A percentile compares a stretch with the other conserved stretches of the same genome.
Conservation (phyloP, 2,113 vertebrate genomes). For the Hemiscyllium ocellatum region DNA sequence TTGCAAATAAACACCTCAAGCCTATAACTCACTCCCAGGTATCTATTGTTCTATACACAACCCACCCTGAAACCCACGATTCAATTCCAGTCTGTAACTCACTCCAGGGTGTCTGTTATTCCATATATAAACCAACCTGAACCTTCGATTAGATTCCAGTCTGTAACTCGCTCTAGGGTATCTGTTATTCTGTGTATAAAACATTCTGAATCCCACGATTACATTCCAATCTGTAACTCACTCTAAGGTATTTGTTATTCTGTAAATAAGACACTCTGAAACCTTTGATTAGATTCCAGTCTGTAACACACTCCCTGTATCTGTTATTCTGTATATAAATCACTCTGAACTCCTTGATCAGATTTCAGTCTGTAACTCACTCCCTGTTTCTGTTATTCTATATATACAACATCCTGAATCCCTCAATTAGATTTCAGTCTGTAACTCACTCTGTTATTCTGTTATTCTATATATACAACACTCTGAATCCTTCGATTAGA, state of each 20-base stretch:
- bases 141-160: neutral
- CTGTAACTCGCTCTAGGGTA: neutral
- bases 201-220: neutral
- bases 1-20: too few species aligned
- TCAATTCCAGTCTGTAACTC: neutral
- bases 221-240: neutral
- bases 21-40: neutral
- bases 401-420: neutral
- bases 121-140: neutral
- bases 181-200: neutral
- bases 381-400: neutral
- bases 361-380: neutral
- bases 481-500: neutral
- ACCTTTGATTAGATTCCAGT: neutral
- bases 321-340: neutral
- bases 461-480: neutral
- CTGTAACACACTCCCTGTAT: neutral
- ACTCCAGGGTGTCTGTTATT: neutral
- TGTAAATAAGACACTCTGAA: neutral
- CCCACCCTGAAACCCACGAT: neutral
- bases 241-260: neutral
- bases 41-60: neutral
- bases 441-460: neutral
- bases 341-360: neutral
- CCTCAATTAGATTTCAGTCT: neutral